phyloP scores from a whole-genome alignment of 2,888 invertebrate species.

The Cylindroiulus punctatus region DNA sequence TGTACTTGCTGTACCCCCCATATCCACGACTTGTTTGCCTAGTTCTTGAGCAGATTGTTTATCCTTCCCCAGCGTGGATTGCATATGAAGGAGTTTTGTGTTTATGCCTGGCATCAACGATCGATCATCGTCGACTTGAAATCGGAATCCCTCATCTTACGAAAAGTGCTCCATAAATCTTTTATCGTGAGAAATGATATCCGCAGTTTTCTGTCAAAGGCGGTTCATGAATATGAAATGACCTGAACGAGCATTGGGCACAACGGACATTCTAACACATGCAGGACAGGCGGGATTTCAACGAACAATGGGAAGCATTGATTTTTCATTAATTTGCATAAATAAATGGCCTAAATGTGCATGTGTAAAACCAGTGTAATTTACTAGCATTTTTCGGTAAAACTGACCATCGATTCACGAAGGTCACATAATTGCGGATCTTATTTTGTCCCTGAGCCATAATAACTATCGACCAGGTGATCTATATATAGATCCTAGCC shows the following conservation, averaged over 20 bases:
- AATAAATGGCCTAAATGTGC: neutral
- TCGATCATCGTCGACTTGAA: neutral
- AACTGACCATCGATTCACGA: neutral
- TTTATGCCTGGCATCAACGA: slow-evolving; percentile 34
- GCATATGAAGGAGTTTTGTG: slow-evolving; percentile 16
- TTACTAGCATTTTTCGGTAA: neutral
- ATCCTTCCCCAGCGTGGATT: slow-evolving; percentile 13
- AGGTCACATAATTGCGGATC: slow-evolving; percentile 23
- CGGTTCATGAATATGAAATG: slow-evolving; percentile 23
- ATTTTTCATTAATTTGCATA: neutral
- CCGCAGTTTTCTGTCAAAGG: neutral
- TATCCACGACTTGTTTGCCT: neutral
- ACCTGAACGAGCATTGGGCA: neutral
- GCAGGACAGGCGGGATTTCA: neutral
- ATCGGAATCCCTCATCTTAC: neutral
- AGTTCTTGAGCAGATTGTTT: slow-evolving; percentile 17
- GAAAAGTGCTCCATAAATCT: neutral
- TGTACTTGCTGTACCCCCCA: neutral
- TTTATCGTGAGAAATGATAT: slow-evolving; percentile 9
- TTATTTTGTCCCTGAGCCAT: slow-evolving; percentile 20
- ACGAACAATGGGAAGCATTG: neutral
- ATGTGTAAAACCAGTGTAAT: neutral
- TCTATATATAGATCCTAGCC: neutral
- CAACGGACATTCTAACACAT: neutral
- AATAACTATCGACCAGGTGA: slow-evolving; percentile 36